phyloP scores from a whole-genome alignment of 1,140 invertebrate genomes.

The Trichoplusia ni region DNA sequence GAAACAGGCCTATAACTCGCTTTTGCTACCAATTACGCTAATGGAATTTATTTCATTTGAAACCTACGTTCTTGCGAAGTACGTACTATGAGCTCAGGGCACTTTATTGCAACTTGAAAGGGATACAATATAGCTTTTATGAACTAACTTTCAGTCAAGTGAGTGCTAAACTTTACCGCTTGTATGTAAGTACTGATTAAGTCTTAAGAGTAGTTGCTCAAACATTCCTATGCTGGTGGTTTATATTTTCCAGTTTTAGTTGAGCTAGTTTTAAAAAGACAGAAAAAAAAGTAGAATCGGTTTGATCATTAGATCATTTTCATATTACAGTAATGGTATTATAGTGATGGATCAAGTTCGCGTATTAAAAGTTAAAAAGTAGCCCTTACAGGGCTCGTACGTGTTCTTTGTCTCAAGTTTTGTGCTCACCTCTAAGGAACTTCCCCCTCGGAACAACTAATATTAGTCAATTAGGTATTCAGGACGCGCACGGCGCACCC shows the following conservation, averaged over 20 bases:
- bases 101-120: slow-evolving; percentile 39
- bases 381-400: slow-evolving; percentile 62
- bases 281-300: no score
- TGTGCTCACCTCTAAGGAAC: slow-evolving; percentile 71
- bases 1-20: slow-evolving; percentile 50
- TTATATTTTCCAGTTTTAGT: no score
- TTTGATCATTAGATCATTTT: background rate
- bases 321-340: background rate
- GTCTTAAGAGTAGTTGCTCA: no score
- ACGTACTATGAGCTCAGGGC: slow-evolving; percentile 40
- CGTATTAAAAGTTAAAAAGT: slow-evolving; percentile 65
- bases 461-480: slow-evolving; percentile 81
- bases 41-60: slow-evolving; percentile 76
- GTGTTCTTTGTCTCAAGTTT: slow-evolving; percentile 79
- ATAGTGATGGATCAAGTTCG: slow-evolving; percentile 32
- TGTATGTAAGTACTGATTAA: no score
- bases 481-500: slow-evolving; percentile 67
- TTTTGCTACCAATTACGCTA: slow-evolving; percentile 70
- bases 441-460: slow-evolving; percentile 71
- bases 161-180: no score
- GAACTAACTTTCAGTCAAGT: background rate
- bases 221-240: no score
- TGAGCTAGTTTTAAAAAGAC: no score
- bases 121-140: slow-evolving; percentile 25
- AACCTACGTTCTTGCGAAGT: slow-evolving; percentile 56